Evolutionary conservation across 2,113 vertebrate species (phyloP).

Genomic region (Lepisosteus osseus): DNA sequence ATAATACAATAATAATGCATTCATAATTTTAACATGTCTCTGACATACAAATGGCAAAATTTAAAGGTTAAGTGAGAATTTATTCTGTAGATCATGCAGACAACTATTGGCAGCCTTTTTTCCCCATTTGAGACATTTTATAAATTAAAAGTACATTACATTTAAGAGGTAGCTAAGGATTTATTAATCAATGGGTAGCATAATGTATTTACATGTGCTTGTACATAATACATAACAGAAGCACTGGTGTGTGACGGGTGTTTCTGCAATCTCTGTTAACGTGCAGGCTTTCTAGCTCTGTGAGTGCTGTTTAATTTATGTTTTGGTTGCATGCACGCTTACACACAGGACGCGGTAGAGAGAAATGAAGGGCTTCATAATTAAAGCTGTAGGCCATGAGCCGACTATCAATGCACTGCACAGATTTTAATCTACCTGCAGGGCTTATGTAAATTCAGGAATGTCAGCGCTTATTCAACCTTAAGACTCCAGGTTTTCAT

Average conservation of each 20-base stretch:
- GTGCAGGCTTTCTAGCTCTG: slow-evolving; percentile 36
- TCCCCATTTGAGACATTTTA: no score
- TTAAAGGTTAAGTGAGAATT: no score
- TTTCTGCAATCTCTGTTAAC: slow-evolving; percentile 39
- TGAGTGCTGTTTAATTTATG: slow-evolving; percentile 6
- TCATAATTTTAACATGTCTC: not conserved
- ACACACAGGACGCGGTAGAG: not conserved
- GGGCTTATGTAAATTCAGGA: slow-evolving; percentile 16
- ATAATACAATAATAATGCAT: not conserved
- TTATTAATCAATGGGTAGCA: no score
- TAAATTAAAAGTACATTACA: no score
- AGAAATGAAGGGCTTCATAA: not conserved
- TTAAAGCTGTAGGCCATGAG: not conserved
- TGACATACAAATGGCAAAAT: not conserved
- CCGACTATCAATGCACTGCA: not conserved
- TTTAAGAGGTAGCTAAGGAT: no score
- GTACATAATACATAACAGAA: slow-evolving; percentile 58
- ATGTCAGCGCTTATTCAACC: not conserved
- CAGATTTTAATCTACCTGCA: not conserved
- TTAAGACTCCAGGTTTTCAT: no score
- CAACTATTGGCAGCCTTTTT: no score
- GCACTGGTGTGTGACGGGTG: slow-evolving; percentile 39
- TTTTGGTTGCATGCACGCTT: not conserved
- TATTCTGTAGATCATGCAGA: no score
- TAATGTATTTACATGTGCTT: slow-evolving; percentile 65